phyloP scores from a whole-genome alignment of 2,797 vertebrate species.

The Sebastes nivosus region DNA sequence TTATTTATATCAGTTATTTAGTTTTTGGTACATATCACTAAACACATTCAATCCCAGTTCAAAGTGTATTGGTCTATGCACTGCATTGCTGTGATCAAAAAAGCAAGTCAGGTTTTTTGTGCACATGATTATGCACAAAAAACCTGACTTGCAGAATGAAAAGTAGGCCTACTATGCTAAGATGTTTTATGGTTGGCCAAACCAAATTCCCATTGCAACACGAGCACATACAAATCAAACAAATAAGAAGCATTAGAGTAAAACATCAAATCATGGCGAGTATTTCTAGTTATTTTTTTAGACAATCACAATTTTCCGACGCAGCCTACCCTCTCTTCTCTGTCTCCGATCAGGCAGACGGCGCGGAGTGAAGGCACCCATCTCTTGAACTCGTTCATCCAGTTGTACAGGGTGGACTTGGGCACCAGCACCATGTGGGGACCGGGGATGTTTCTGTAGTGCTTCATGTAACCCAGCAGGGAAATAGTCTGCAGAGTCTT shows the following conservation, averaged over 20 bases:
- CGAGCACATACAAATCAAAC: not conserved
- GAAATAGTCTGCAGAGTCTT: slow-evolving; percentile 99
- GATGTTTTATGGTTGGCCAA: not conserved
- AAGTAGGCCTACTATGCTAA: no score
- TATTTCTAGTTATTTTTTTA: not conserved
- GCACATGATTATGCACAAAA: no score
- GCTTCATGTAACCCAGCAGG: slow-evolving; percentile 98
- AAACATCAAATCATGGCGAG: not conserved
- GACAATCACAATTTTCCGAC: not conserved
- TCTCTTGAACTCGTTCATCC: slow-evolving; percentile 99
- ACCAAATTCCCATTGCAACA: not conserved
- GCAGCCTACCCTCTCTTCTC: slow-evolving; percentile 90
- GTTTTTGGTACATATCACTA: not conserved
- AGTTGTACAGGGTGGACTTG: slow-evolving; percentile 98
- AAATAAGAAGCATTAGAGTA: not conserved
- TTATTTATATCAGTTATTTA: not conserved
- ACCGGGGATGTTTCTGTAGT: slow-evolving; percentile 97
- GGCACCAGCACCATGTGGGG: slow-evolving; percentile 99
- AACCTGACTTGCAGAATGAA: no score
- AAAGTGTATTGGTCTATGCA: not conserved
- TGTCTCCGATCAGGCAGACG: slow-evolving; percentile 95
- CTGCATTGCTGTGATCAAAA: not conserved
- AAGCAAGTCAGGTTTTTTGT: not conserved
- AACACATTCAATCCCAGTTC: not conserved
- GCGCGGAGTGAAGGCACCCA: slow-evolving; percentile 97